Evolutionary conservation across 2,888 invertebrate genomes (phyloP).

Genomic region (Drosophila peninsularis): DNA sequence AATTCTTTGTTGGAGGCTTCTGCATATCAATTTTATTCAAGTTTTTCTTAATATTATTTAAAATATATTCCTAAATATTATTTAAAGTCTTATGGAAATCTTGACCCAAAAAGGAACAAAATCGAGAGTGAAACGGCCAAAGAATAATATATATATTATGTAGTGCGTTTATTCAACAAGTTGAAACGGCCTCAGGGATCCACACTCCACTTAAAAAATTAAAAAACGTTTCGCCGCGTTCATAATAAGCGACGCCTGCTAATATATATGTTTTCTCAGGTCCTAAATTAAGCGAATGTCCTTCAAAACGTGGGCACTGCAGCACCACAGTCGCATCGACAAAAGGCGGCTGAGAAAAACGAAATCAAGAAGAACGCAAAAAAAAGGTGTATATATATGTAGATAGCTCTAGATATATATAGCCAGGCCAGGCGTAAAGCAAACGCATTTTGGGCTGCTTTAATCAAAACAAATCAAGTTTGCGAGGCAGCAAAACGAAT

Average conservation of each 20-base stretch:
- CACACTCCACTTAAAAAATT: constrained; percentile 24
- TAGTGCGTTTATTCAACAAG: constrained; percentile 3
- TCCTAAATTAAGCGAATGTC: constrained; percentile 76
- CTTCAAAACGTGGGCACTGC: constrained; percentile 63
- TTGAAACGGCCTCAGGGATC: constrained; percentile 2
- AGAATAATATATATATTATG: constrained; percentile 6
- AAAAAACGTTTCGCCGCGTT: constrained; percentile 11
- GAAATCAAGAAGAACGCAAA: constrained; percentile 12
- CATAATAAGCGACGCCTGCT: constrained; percentile 61
- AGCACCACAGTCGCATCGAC: too few relatives aligned
- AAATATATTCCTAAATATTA: too few relatives aligned
- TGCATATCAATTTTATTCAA: too few relatives aligned
- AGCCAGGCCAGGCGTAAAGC: constrained; percentile 12
- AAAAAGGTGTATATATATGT: not conserved
- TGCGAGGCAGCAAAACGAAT: constrained; percentile 40
- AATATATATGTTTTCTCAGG: constrained; percentile 74
- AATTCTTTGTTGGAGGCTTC: too few relatives aligned
- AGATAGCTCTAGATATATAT: not conserved
- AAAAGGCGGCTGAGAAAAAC: constrained; percentile 35
- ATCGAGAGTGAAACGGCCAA: not conserved
- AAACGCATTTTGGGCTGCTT: constrained; percentile 53
- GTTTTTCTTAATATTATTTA: too few relatives aligned
- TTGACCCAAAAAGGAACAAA: too few relatives aligned
- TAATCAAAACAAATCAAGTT: constrained; percentile 76
- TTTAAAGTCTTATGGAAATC: too few relatives aligned